These are phyloP conservation scores for Aphidius ervi DNA, from an alignment of 1,140 invertebrate genomes.

Conservation along the genomic window DNA sequence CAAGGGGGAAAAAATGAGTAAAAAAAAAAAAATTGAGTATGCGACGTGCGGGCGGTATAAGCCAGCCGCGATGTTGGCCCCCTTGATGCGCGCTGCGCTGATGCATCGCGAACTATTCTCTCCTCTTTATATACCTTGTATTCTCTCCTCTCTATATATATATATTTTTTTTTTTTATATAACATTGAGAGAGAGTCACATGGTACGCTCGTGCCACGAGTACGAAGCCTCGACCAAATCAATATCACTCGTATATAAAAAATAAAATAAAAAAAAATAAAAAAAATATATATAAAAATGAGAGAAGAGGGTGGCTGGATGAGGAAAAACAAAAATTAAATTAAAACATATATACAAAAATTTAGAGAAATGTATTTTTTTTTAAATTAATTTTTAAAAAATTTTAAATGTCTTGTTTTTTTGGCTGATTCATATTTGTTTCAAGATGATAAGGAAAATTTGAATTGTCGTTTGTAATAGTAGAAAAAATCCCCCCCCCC, in stretches of 20 bases:
- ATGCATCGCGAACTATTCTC: conserved; percentile 40
- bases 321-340: neutral
- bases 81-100: conserved; percentile 41
- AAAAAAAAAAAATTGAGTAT: conserved; percentile 15
- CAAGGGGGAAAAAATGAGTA: conserved; percentile 23
- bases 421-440: no score
- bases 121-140: conserved; percentile 14
- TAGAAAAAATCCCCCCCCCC: no score
- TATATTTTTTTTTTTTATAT: conserved; percentile 9
- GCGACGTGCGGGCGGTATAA: conserved; percentile 29
- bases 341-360: no score
- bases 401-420: no score
- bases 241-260: conserved; percentile 52
- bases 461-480: no score
- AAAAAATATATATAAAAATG: no score
- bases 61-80: conserved; percentile 32
- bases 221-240: conserved; percentile 52
- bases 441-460: no score
- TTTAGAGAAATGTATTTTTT: no score
- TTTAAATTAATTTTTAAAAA: no score
- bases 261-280: conserved; percentile 22
- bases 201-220: conserved; percentile 48
- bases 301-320: no score
- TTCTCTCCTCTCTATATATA: neutral
- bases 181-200: conserved; percentile 34